Percentiles rank a stretch among this genome's conserved stretches.
Conservation (phyloP, 2,113 vertebrate species). For the Tetrao urogallus region DNA sequence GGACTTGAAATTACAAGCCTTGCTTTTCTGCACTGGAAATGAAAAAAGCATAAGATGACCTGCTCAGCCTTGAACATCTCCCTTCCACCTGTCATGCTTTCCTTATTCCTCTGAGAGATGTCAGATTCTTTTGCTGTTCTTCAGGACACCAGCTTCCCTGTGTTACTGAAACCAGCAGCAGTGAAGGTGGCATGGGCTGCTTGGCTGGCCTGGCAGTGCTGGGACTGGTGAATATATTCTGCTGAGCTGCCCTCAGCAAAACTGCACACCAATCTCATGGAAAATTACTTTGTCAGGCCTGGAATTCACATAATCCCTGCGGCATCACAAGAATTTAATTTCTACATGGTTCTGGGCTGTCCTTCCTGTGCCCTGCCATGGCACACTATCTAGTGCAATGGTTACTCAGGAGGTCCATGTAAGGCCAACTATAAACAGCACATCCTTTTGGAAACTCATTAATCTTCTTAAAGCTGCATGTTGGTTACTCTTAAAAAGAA, state of each 20-base stretch:
- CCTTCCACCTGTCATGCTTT: not conserved
- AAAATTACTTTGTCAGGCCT: not conserved
- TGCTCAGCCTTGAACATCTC: not conserved
- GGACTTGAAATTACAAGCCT: not conserved
- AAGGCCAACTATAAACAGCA: not conserved
- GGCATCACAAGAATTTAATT: not conserved
- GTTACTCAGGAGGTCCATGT: not conserved
- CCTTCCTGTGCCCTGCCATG: not conserved
- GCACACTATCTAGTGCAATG: rapidly evolving
- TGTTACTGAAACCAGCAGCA: not conserved
- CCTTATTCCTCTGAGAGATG: not conserved
- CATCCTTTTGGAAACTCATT: not conserved
- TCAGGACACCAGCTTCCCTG: not conserved
- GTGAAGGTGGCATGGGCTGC: not conserved
- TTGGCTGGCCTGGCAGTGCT: not conserved
- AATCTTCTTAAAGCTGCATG: not conserved
- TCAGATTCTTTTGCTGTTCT: not conserved
- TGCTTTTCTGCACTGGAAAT: not conserved
- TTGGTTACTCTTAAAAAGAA: not conserved
- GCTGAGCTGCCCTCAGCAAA: not conserved
- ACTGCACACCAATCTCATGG: not conserved
- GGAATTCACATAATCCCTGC: not conserved
- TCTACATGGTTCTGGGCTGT: not conserved
- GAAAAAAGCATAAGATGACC: not conserved
- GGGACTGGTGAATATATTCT: not conserved